Percentiles rank a stretch among this genome's conserved stretches.
These are phyloP conservation scores for Uloborus plumipes DNA, from an alignment of 2,888 invertebrate species.

Conservation along the genomic window DNA sequence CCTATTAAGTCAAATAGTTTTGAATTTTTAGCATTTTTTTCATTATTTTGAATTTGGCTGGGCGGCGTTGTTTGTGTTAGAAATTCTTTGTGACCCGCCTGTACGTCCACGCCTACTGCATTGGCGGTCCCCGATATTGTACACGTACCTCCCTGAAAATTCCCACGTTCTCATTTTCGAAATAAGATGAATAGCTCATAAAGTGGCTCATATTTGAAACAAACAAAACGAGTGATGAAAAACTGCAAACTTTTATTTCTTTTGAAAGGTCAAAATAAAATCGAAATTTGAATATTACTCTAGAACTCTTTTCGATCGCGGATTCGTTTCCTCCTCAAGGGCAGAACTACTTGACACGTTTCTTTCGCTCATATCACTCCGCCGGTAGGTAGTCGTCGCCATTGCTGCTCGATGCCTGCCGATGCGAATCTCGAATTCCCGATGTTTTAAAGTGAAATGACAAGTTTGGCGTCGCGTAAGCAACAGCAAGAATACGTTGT, in stretches of 20 bases:
- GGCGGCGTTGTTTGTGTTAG: conserved; percentile 63
- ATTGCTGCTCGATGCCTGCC: conserved; percentile 51
- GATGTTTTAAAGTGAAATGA: conserved; percentile 62
- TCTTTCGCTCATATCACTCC: conserved; percentile 29
- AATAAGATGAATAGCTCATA: background rate
- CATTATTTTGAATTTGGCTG: conserved; percentile 46
- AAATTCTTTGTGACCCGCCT: conserved; percentile 65
- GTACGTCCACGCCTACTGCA: conserved; percentile 65
- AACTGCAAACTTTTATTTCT: background rate
- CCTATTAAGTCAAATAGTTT: too few relatives aligned
- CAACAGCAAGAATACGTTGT: conserved; percentile 65
- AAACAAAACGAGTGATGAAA: background rate
- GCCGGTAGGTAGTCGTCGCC: conserved; percentile 40
- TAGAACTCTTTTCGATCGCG: conserved; percentile 42
- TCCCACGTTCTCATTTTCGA: conserved; percentile 51
- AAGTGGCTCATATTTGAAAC: background rate
- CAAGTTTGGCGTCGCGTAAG: conserved; percentile 60
- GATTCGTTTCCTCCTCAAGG: conserved; percentile 46
- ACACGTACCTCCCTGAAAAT: conserved; percentile 57
- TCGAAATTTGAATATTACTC: background rate
- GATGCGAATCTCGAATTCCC: conserved; percentile 28
- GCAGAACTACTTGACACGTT: conserved; percentile 63
- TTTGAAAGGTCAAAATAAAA: background rate
- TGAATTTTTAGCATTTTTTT: conserved; percentile 13
- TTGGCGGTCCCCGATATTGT: conserved; percentile 48